Evolutionary conservation across 2,797 vertebrate genomes (phyloP).

Genomic region (Arrhamphus sclerolepis): DNA sequence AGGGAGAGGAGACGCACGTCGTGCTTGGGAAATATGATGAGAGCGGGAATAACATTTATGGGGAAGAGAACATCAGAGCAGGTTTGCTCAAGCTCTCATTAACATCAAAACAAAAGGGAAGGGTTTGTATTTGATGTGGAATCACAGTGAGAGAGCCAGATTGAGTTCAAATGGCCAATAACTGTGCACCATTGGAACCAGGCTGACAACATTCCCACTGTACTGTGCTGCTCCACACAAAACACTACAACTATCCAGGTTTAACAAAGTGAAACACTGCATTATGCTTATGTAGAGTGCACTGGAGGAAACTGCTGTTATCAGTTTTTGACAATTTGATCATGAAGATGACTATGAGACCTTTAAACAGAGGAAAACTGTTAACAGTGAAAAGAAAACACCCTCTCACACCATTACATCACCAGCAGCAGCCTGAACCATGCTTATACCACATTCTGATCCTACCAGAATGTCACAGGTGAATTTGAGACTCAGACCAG

Average conservation of each 20-base stretch:
- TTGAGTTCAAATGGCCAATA: conserved; percentile 29
- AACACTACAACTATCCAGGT: background rate
- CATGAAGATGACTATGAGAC: too few species aligned
- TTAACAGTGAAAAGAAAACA: too few species aligned
- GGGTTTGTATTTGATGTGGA: conserved; percentile 50
- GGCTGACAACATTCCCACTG: conserved; percentile 10
- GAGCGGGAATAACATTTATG: conserved; percentile 62
- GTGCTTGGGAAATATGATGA: conserved; percentile 66
- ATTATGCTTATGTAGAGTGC: conserved; percentile 10
- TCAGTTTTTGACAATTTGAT: background rate
- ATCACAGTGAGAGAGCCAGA: conserved; percentile 28
- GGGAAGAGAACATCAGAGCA: conserved; percentile 41
- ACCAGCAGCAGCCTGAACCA: too few species aligned
- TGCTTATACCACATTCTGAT: too few species aligned
- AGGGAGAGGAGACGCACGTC: conserved; percentile 66
- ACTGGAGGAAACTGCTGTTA: background rate
- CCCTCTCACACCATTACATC: too few species aligned
- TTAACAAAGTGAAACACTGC: conserved; percentile 6
- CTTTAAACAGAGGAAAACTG: too few species aligned
- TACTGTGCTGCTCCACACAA: background rate
- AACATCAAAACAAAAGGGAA: conserved; percentile 40
- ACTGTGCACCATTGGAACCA: conserved; percentile 22
- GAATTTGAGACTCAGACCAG: too few species aligned
- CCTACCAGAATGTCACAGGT: too few species aligned
- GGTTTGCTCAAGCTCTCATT: conserved; percentile 33